A percentile compares a stretch with the other conserved stretches of the same genome.
These are phyloP conservation scores for Indicator indicator DNA, from an alignment of 2,113 vertebrate genomes.

Conservation along the genomic window DNA sequence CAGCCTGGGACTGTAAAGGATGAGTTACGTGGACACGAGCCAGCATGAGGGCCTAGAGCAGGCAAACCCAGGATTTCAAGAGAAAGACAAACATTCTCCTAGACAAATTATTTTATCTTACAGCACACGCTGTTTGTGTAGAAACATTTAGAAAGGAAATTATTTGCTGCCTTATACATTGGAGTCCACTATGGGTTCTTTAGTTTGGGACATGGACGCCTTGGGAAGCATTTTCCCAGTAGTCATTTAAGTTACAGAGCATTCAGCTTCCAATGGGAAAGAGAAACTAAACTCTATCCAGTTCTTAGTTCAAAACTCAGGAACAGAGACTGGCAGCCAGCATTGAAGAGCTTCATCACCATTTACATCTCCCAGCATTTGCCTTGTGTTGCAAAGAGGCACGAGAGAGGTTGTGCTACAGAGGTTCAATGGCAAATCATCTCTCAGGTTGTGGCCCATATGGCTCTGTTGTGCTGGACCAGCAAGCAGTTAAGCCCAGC, in stretches of 20 bases:
- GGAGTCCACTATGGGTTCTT: neutral
- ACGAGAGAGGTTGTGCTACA: neutral
- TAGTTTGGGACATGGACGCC: neutral
- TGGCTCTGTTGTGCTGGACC: neutral
- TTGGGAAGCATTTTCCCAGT: neutral
- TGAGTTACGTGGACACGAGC: conserved; percentile 78
- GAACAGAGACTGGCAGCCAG: neutral
- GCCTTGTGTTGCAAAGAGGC: neutral
- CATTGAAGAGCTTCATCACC: neutral
- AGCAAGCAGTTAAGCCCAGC: neutral
- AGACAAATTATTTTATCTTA: conserved; percentile 22
- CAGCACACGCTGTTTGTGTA: neutral
- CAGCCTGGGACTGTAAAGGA: conserved; percentile 75
- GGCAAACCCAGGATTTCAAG: conserved; percentile 56
- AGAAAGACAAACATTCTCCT: conserved; percentile 54
- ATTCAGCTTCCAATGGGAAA: neutral
- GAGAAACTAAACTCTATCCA: neutral
- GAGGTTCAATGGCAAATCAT: neutral
- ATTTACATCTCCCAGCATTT: neutral
- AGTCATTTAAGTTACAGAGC: neutral
- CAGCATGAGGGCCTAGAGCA: conserved; percentile 64
- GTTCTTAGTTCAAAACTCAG: neutral
- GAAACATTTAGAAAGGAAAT: conserved; percentile 17
- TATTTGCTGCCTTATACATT: neutral
- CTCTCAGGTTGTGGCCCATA: neutral